Evolutionary conservation across 2,888 invertebrate genomes (phyloP), one percentile per base, ranked within the genome.

Genomic region (Sipha maydis): DNA sequence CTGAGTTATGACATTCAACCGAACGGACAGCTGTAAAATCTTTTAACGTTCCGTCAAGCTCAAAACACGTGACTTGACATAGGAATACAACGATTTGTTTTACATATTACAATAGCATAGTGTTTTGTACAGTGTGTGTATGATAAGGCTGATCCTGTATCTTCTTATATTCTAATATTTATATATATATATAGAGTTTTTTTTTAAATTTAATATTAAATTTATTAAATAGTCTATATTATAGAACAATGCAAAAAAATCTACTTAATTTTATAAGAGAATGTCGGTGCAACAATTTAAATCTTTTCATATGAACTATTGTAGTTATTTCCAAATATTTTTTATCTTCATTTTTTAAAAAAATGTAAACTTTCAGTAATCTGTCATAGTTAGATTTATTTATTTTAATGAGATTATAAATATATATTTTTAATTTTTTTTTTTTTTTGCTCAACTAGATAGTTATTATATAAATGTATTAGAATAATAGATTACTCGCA

Each of bases 1-100:
- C 90, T 21, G 90, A 90, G 67, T 89, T 90, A 85, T 90, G 88
- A 88, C 61, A 75, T 75, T n/a, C 28, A 25, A 31, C 67, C 17
- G 25, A 21, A 61, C 31, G 7, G 48, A 48, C 1, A 14, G 48
- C 48, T 38, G 38, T 25, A 21, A 19, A 21, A 61, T 28, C 28
- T 38, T 1, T 5, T 28, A 5, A 61, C 61, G 61, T 71, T 67
- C 67, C 31, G 3, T 31, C 67, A 69, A 2, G 88, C 41, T 79
- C 86, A 86, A 86, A 8, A 73, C 21, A 28, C 56, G 38, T 5
- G 19, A 78, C 71, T 31, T 9, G 21, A 31, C 38, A 38, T 31
- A 11, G 31, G 25, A 41, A 61, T 82, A 88, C 88, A 82, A 88
- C 88, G 88, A 88, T 61, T 61, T 61, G 21, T 41, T 54, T 56